Percentiles rank a stretch among this genome's conserved stretches.
Evolutionary conservation across 2,888 invertebrate species (phyloP).

Genomic region (Zaprionus lineosus): DNA sequence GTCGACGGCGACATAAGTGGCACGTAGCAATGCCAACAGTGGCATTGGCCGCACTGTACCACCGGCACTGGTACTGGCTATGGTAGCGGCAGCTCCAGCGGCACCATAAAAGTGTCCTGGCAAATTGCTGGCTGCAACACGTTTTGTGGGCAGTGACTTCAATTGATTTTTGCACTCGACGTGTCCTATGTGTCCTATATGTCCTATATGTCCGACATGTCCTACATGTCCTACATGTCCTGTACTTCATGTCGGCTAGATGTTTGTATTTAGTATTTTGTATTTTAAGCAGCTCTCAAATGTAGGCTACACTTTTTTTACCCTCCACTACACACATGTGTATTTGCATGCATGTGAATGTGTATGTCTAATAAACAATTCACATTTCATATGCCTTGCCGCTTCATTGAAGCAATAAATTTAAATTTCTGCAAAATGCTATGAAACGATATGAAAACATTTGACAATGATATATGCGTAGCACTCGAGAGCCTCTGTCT

Average conservation of each 20-base stretch:
- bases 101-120: constrained; percentile 62
- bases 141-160: constrained; percentile 60
- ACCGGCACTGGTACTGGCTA: neutral
- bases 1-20: constrained; percentile 57
- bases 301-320: constrained; percentile 15
- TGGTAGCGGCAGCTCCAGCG: constrained; percentile 36
- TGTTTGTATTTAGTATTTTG: neutral
- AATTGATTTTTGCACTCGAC: constrained; percentile 62
- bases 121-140: constrained; percentile 69
- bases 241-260: constrained; percentile 2
- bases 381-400: constrained; percentile 49
- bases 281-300: constrained; percentile 6
- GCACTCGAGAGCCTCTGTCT: constrained; percentile 39
- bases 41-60: too few species aligned
- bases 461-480: constrained; percentile 67
- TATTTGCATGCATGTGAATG: neutral
- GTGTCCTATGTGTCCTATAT: neutral
- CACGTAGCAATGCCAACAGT: constrained; percentile 46
- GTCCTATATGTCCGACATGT: too few species aligned
- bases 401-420: constrained; percentile 74
- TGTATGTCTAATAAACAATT: constrained; percentile 39
- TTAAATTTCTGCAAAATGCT: constrained; percentile 55
- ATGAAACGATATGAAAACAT: constrained; percentile 53
- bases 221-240: too few species aligned
- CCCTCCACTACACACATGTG: neutral